Evolutionary conservation across 1,140 invertebrate genomes (phyloP), one percentile per base, ranked within the genome.

Genomic region (Drosophila nebulosa): DNA sequence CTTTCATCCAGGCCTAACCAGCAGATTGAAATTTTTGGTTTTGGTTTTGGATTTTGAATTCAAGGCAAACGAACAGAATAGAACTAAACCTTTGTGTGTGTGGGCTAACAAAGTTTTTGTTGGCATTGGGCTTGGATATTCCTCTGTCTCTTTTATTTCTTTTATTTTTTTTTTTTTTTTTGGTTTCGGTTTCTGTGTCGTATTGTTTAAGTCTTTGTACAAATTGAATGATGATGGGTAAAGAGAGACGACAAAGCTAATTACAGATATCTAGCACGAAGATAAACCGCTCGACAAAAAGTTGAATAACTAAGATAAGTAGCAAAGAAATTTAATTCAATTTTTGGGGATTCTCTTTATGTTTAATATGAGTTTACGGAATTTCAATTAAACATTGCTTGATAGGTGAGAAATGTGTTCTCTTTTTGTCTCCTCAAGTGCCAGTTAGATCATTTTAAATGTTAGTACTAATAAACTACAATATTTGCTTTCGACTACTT

Each of bases 61-160:
- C 61, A 64, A 72, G 68, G 67, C 72, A 75, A 72, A 56, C 39
- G 35, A 73, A 57, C 68, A 64, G 69, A 65, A 58, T 64, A 65
- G 46, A 52, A 42, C 68, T 74, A 42, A 42, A 53, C 61, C 55
- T 4, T 26, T 55, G n/a, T 59, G n/a, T n/a, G n/a, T n/a, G 60
- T 64, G 56, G 61, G 79, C 75, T 52, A 84, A 68, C 74, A 81
- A 88, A 88, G 73, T 76, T 88, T 85, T 81, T 81, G 74, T 88
- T 88, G 70, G 78, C 69, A 74, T 80, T 85, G 52, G 56, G 50
- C 39, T 74, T 53, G 50, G 59, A 27, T 69, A 63, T 39, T 42
- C 16, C 39, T 21, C 39, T 18, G 3, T 42, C 4, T 18, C 14
- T 42, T 5, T 7, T 42, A 7, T 67, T 46, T 32, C 14, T 22